phyloP scores from a whole-genome alignment of 2,113 vertebrate species.

The human region DNA sequence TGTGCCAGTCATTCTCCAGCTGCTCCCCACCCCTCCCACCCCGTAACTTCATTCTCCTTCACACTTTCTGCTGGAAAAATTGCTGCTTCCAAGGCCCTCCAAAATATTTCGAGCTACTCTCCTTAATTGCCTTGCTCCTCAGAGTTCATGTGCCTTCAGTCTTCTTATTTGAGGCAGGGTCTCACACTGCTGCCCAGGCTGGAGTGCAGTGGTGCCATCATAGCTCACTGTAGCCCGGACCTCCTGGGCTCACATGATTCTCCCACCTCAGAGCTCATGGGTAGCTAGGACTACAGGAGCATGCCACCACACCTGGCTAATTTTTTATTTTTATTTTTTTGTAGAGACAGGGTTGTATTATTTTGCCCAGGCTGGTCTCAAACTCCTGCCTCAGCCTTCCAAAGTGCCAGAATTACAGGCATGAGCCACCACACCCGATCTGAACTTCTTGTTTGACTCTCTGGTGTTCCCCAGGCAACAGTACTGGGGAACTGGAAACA shows the following conservation, averaged over 20 bases:
- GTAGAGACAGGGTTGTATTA: not conserved
- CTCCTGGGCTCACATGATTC: not conserved
- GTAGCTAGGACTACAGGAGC: not conserved
- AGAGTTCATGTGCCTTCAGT: not conserved
- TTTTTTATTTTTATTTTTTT: not conserved
- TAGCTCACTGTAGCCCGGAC: not conserved
- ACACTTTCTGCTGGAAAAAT: not conserved
- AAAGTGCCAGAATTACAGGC: not conserved
- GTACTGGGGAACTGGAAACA: too few relatives aligned
- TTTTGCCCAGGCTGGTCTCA: not conserved
- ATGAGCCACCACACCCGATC: not conserved
- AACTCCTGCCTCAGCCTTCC: not conserved
- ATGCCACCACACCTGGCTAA: not conserved
- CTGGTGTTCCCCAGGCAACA: not conserved
- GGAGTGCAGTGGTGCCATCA: not conserved
- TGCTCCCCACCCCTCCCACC: accelerated
- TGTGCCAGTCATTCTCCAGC: not conserved
- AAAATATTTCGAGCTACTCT: not conserved
- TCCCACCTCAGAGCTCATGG: not conserved
- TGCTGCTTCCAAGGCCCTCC: not conserved
- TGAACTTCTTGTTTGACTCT: not conserved
- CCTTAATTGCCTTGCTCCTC: not conserved
- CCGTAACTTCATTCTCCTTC: not conserved
- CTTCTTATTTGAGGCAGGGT: not conserved
- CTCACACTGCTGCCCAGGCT: not conserved